Evolutionary conservation across 92 coral and sea anemone species (phyloP).

Genomic region (Porites rus): DNA sequence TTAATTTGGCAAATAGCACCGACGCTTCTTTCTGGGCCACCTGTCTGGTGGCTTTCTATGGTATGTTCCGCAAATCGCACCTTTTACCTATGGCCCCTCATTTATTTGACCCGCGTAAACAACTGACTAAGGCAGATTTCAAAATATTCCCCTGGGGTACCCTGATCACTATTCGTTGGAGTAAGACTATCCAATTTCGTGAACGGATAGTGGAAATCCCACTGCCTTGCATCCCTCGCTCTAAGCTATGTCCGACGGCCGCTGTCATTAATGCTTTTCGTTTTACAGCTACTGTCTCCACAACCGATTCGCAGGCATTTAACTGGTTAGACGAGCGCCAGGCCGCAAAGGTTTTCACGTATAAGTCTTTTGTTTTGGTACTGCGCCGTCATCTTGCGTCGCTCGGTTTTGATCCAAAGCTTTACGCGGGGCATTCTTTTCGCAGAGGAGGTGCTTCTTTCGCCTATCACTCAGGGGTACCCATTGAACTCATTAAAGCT

Average conservation of each 20-base stretch:
- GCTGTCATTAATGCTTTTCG: not conserved
- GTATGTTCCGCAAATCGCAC: not conserved
- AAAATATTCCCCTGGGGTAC: not conserved
- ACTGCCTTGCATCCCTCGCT: not conserved
- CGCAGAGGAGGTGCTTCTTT: not conserved
- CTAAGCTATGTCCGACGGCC: not conserved
- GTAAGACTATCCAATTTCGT: constrained; percentile 20
- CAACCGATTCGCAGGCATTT: not conserved
- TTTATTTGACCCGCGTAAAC: not conserved
- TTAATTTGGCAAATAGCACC: not conserved
- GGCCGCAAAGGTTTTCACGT: too few relatives aligned
- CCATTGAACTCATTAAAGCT: not conserved
- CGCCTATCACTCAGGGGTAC: not conserved
- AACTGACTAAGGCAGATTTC: not conserved
- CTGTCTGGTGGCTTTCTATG: not conserved
- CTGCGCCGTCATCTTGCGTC: not conserved
- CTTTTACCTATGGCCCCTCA: not conserved
- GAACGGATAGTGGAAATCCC: not conserved
- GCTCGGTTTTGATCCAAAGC: not conserved
- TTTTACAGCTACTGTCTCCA: not conserved
- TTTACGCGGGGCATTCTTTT: not conserved
- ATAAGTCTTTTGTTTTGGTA: too few relatives aligned
- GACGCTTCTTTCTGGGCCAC: not conserved
- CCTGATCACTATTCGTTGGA: constrained; percentile 26
- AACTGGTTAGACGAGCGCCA: too few relatives aligned